Base-by-base conservation (phyloP, 2,113 vertebrate species). In the Hiodon tergisus region DNA sequence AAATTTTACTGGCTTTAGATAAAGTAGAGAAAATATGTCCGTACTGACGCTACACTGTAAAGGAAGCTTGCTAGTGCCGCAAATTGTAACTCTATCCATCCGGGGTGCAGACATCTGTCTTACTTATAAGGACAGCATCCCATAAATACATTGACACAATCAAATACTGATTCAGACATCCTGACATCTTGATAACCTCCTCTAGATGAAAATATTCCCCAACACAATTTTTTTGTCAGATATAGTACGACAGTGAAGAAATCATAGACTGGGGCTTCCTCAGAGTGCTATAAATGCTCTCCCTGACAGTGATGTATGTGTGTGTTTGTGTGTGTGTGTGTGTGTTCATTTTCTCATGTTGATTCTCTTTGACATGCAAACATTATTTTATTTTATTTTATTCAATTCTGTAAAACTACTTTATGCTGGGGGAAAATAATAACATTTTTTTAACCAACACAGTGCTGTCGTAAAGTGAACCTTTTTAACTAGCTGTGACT, bases 171-270 rank as follows among this genome's bases (percentile, higher is more conserved):
- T 65, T 69, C 54, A 69, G 70, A 60, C 74, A 74, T 5, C 47
- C 57, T 76, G 69, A 66, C 71, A 78, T 65, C 73, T 79, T 79
- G 72, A 81, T 75, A 74, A 75, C 53, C 62, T 50, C 69, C 68
- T 66, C 79, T 72, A 77, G 74, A 77, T 66, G 60, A 66, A 73
- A 58, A 76, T 74, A 60, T 72, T 74, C 60, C 73, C 67, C n/a
- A 5, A 68, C 73, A 78, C 60, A 16, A 75, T 72, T 75, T 77
- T 77, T 57, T 14, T 53, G 55, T 73, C 71, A 67, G 67, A 55
- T 0, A 9, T 75, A 77, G 67, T 73, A 79, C 62, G 4, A 66
- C 72, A 77, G 58, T 13, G 59, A 67, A 58, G 72, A 82, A 77
- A 78, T 80, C 77, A 78, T 60, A 65, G 63, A 66, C 54, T 58